These are phyloP conservation scores for Aselliscus stoliczkanus DNA, from an alignment of 2,797 vertebrate genomes.

Conservation along the genomic window DNA sequence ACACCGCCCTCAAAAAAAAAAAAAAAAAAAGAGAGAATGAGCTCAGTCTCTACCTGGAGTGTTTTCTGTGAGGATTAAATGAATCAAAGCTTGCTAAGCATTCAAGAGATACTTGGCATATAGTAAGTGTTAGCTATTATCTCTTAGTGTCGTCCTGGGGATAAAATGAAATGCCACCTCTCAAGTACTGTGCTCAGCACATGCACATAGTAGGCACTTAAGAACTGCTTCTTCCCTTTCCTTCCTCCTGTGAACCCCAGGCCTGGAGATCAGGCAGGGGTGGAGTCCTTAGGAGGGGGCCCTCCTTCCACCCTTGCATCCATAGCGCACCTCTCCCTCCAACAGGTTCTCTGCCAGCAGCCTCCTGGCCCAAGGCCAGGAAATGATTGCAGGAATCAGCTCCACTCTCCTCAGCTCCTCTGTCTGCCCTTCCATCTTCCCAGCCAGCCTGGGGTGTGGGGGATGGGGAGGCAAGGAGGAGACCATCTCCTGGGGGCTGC, in stretches of 20 bases:
- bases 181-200: not conserved
- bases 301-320: too few species aligned
- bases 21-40: too few species aligned
- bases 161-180: not conserved
- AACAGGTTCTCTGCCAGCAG: not conserved
- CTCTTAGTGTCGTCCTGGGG: not conserved
- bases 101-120: not conserved
- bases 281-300: not conserved
- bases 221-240: not conserved
- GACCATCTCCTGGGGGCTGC: not conserved
- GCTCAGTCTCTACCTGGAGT: not conserved
- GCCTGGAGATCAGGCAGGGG: not conserved
- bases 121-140: not conserved
- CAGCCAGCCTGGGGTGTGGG: not conserved
- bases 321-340: not conserved
- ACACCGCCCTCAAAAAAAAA: too few species aligned
- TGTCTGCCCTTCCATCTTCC: not conserved
- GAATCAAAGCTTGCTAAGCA: not conserved
- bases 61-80: not conserved
- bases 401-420: not conserved
- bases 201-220: not conserved
- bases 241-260: not conserved
- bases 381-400: not conserved
- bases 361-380: slow-evolving; percentile 33
- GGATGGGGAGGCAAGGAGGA: too few species aligned